A percentile compares a stretch with the other conserved stretches of the same genome.
These are phyloP conservation scores for Lichenostomus cassidix DNA, from an alignment of 2,113 vertebrate species.

Conservation along the genomic window DNA sequence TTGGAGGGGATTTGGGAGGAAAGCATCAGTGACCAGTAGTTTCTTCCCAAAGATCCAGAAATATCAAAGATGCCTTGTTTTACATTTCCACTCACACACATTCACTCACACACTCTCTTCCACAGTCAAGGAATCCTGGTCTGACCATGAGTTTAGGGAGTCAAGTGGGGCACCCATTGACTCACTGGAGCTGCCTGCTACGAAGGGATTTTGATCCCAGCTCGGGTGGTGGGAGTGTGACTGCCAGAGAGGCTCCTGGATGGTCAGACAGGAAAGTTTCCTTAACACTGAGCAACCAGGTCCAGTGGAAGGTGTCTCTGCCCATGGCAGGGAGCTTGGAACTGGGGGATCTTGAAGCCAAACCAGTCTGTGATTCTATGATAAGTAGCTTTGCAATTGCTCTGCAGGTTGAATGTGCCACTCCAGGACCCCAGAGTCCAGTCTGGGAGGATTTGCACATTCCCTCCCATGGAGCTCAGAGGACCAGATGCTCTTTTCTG, in stretches of 20 bases:
- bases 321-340: neutral
- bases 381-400: neutral
- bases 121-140: neutral
- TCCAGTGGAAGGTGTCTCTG: neutral
- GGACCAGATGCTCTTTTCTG: neutral
- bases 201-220: neutral
- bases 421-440: neutral
- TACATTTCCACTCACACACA: neutral
- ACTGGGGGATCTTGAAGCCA: neutral
- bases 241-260: neutral
- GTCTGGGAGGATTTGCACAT: neutral
- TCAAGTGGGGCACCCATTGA: neutral
- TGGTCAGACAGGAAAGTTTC: neutral
- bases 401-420: fast-evolving
- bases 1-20: neutral
- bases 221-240: neutral
- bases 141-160: neutral
- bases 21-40: neutral
- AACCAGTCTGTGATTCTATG: neutral
- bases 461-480: neutral
- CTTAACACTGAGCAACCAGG: neutral
- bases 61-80: neutral
- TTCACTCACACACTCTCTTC: neutral
- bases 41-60: neutral
- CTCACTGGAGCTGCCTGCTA: neutral